Evolutionary conservation across 2,113 vertebrate species (phyloP).

Genomic region (Atlantisia rogersi): DNA sequence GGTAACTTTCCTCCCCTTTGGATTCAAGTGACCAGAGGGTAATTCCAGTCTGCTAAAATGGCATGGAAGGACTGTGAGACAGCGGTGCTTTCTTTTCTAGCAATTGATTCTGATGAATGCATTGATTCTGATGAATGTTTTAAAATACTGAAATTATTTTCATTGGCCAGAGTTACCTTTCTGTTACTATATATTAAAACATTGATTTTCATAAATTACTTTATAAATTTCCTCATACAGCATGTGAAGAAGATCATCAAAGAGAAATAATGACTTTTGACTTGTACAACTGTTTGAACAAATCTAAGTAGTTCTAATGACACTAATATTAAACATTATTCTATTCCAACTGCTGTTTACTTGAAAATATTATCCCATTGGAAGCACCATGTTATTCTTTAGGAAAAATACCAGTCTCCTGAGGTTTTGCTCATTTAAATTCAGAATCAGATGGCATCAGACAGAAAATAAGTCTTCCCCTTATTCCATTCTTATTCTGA

Average conservation of each 20-base stretch:
- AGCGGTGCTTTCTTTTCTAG: neutral
- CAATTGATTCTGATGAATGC: neutral
- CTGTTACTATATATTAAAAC: neutral
- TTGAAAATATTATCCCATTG: slow-evolving; percentile 48
- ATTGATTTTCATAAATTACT: neutral
- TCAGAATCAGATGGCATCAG: slow-evolving; percentile 33
- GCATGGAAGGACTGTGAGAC: neutral
- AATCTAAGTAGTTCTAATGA: neutral
- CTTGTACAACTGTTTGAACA: neutral
- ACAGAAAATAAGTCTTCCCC: slow-evolving; percentile 47
- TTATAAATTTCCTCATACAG: neutral
- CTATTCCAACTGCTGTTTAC: slow-evolving; percentile 7
- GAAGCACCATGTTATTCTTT: neutral
- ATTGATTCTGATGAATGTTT: neutral
- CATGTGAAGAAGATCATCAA: neutral
- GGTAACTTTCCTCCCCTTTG: neutral
- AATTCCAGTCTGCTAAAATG: neutral
- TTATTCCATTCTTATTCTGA: slow-evolving; percentile 28
- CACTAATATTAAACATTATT: slow-evolving; percentile 7
- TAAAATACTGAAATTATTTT: neutral
- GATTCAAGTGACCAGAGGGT: neutral
- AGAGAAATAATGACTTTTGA: neutral
- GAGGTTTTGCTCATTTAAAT: slow-evolving; percentile 59
- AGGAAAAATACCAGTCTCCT: slow-evolving; percentile 53
- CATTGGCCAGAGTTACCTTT: neutral